Conservation (phyloP, 2,888 invertebrate species). For the Mylabris sibirica region DNA sequence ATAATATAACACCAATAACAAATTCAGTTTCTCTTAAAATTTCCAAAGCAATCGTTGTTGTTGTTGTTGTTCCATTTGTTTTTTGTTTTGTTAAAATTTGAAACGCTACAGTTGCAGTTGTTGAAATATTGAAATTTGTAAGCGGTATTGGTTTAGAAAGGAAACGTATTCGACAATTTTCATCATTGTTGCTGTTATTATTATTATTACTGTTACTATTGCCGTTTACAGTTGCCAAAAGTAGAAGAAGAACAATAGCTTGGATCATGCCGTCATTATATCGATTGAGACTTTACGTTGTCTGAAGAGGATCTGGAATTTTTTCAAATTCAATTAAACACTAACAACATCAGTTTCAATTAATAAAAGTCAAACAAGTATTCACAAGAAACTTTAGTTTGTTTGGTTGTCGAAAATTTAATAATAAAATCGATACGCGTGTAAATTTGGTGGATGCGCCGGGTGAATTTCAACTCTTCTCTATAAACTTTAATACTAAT, state of each 20-base stretch:
- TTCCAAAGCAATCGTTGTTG: neutral
- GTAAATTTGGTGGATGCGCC: constrained; percentile 9
- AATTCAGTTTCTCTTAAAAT: neutral
- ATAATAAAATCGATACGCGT: neutral
- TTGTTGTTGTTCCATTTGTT: neutral
- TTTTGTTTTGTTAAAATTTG: neutral
- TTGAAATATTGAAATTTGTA: neutral
- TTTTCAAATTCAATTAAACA: neutral
- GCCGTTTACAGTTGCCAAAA: constrained; percentile 63
- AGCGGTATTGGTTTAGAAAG: constrained; percentile 49
- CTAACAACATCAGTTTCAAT: neutral
- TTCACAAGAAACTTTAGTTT: neutral
- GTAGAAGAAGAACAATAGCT: constrained; percentile 58
- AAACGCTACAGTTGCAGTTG: neutral
- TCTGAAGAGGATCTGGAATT: constrained; percentile 48
- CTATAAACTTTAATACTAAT: constrained; percentile 10
- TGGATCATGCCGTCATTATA: constrained; percentile 59
- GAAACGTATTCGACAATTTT: constrained; percentile 51
- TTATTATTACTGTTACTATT: constrained; percentile 53
- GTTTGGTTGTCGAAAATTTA: neutral
- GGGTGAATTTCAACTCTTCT: neutral
- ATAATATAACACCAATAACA: constrained; percentile 43
- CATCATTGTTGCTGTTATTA: constrained; percentile 37
- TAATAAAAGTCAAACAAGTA: neutral
- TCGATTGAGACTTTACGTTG: constrained; percentile 37